Evolutionary conservation across 1,140 invertebrate species (phyloP), one percentile per base, ranked within the genome.

Genomic region (Bathynomus jamesi): DNA sequence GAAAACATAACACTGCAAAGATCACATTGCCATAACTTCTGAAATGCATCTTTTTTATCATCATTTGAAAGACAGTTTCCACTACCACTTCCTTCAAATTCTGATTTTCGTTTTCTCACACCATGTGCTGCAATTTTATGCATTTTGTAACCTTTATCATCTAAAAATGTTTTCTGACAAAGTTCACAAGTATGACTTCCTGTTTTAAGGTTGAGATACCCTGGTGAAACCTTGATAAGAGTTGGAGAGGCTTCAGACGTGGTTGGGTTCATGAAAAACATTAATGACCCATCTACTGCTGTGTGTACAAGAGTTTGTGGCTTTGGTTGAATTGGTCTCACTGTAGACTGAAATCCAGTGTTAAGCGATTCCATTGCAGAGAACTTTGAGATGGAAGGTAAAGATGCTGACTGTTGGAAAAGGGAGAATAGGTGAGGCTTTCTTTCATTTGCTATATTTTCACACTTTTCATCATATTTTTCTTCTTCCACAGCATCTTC

Each of bases 301-400:
- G 71, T 72, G 8, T 67, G 65, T 25, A 72, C 62, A 32, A 72
- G 30, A 1, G 71, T 67, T 29, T 72, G 65, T 0, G 71, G 71
- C 28, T 72, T 72, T 24, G 71, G 71, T 28, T 72, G 71, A 17
- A 72, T 72, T 1, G 71, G 71, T 2, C 71, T 65, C 65, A 72
- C 66, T 28, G 71, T 27, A 13, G 71, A 53, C 11, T 53, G 65
- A 7, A 62, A n/a, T 27, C 40, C 40, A 32, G 65, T 63, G 21
- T 61, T 53, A 17, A 53, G 21, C 2, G 40, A 17, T 53, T 53
- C 40, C 40, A 53, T n/a, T n/a, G n/a, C 11, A 61, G 60, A 10
- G 60, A 61, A 10, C 27, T 8, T 61, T 24, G 60, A 0, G 60
- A 7, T 4, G 7, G 21, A 8, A 61, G 60, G 5, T 53, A 53